These are phyloP conservation scores for Equus przewalskii DNA, from an alignment of 2,113 vertebrate species.

Conservation along the genomic window DNA sequence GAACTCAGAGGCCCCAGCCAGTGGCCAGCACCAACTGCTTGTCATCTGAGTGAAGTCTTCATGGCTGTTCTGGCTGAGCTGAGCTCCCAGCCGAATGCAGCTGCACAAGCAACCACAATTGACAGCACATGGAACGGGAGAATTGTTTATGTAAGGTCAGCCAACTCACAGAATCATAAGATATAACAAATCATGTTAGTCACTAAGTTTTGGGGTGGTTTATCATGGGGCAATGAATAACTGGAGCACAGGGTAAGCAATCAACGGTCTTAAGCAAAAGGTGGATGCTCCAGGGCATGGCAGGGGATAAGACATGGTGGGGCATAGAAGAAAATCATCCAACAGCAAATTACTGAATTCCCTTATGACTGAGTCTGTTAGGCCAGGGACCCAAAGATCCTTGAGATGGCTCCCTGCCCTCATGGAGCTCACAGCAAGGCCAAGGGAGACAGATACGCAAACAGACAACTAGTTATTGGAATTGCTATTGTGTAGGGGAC, in stretches of 20 bases:
- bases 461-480: background rate
- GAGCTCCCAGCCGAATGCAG: background rate
- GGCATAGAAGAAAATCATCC: background rate
- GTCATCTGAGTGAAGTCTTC: background rate
- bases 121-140: fast-evolving
- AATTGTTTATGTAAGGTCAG: background rate
- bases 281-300: no score
- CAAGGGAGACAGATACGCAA: background rate
- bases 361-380: background rate
- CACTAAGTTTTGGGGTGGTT: background rate
- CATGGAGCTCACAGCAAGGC: background rate
- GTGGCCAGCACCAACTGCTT: background rate
- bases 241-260: background rate
- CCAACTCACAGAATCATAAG: background rate
- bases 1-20: background rate
- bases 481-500: background rate
- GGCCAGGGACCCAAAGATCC: background rate
- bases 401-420: background rate
- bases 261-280: background rate
- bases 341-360: background rate
- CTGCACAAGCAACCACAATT: background rate
- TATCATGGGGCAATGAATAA: background rate
- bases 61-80: background rate
- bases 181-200: background rate
- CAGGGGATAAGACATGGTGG: background rate